phyloP scores from a whole-genome alignment of 1,140 invertebrate species.

The Ceratitis capitata region DNA sequence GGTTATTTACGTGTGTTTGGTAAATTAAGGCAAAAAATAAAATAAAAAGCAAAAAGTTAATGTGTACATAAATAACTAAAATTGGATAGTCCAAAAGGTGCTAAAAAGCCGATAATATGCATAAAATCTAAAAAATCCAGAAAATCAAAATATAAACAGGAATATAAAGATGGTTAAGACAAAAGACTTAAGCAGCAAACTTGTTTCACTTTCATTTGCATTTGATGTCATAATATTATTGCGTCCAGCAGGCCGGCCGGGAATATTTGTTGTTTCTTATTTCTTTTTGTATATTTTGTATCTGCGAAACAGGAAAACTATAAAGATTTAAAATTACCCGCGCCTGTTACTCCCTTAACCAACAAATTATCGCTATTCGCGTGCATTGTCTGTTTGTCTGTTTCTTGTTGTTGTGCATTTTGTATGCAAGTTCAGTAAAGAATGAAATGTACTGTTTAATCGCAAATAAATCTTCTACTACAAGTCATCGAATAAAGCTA shows the following conservation, averaged over 20 bases:
- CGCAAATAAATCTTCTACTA: background rate
- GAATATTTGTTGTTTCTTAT: background rate
- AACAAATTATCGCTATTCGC: too few species aligned
- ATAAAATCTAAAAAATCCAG: background rate
- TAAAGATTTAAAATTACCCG: background rate
- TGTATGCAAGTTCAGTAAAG: too few species aligned
- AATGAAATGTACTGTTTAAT: background rate
- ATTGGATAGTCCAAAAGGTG: background rate
- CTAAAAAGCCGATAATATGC: background rate
- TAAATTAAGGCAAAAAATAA: too few species aligned
- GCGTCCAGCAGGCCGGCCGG: background rate
- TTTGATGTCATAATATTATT: background rate
- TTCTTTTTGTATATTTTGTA: background rate
- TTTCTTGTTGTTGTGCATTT: background rate
- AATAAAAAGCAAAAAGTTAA: background rate
- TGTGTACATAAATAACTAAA: background rate
- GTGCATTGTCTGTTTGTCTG: background rate
- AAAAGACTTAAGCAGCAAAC: constrained; percentile 40
- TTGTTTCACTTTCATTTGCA: constrained; percentile 16
- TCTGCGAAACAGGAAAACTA: background rate
- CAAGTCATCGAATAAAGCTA: background rate
- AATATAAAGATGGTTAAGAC: background rate
- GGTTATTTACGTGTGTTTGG: too few species aligned
- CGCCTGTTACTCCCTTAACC: too few species aligned
- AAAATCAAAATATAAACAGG: background rate